Evolutionary conservation across 2,113 vertebrate species (phyloP), one percentile per base, ranked within the genome.

Genomic region (Lucifuga dentata): DNA sequence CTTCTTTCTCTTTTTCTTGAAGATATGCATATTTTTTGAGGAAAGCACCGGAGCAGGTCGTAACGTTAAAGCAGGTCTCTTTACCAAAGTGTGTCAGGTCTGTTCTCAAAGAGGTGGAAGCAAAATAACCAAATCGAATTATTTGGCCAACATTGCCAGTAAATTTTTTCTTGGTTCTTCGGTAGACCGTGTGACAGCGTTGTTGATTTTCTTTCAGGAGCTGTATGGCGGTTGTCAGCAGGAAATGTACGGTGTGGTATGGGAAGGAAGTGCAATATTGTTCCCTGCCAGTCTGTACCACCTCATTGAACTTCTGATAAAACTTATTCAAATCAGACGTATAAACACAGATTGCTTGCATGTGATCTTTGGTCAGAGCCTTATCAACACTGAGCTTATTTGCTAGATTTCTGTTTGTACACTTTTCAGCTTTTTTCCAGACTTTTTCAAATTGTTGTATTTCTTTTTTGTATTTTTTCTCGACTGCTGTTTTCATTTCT

Each of bases 161-260:
- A 8, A 63, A 67, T 2, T 0, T 0, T 1, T 0, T 0, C 0
- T 7, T 6, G 10, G 38, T 45, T 67, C 69, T 66, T 12, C 77
- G 46, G 56, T 67, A 84, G 12, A 55, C 23, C 11, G 0, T 61
- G 10, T 0, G 13, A 24, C 76, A 84, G 0, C n/a, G n/a, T n/a
- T 7, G 0, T 11, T 8, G 8, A 1, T 68, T 33, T 0, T n/a
- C 6, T 2, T 8, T 39, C 9, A 84, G 68, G 23, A 70, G 55
- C 41, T 80, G 33, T 9, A 80, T 0, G 1, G 73, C 73, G 0
- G 60, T 44, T 26, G 64, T 74, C 17, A 80, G 46, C 64, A 59
- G 74, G 46, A 67, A 84, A 49, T 77, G 77, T 44, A 80, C 19
- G 8, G 26, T 46, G 29, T 80, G 68, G 16, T 4, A 29, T n/a